Base-by-base conservation (phyloP, 2,797 vertebrate species). In the Amazonetta brasiliensis region DNA sequence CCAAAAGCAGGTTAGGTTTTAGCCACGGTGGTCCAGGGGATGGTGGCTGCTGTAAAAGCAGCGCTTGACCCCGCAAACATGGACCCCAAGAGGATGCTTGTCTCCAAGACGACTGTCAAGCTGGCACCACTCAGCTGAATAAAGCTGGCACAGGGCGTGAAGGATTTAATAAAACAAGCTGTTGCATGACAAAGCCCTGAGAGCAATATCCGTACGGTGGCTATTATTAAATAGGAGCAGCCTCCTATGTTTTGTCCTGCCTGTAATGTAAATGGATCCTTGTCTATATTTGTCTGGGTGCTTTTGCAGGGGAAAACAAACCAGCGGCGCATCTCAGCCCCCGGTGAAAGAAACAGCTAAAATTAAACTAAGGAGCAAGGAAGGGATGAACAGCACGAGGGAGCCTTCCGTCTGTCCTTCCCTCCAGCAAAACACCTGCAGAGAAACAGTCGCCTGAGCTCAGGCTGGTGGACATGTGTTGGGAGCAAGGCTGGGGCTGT, bases 151-250 rank as follows among this genome's bases (percentile, higher is more conserved):
- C 39, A 59, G 62, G 79, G 66, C 28, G 7, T 78, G 86, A 84
- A 81, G 69, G 82, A 94, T 92, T 95, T 90, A 93, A 95, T 93
- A 87, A 84, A 54, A 69, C 54, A 68, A 90, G 77, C 44, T 71
- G 66, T 44, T 88, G 84, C 35, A 25, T 87, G 86, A 82, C 78
- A 91, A 86, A 90, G 58, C 52, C 81, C 13, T 1, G 54, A 48
- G 59, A 81, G 50, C 50, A 60, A 84, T 78, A 79, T 76, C 54
- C 84, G 44, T 59, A 37, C 72, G 39, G 46, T 1, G 10, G 63
- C 84, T 84, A 26, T 84, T 92, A 90, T 87, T 93, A 84, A 88
- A 75, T 33, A 31, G 8, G 59, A 60, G 69, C 75, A 68, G 58
- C 48, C 58, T 78, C 55, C 76, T 58, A 5, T 66, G 50, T 33